phyloP scores from a whole-genome alignment of 2,888 invertebrate species.

The Schizotus pectinicornis region DNA sequence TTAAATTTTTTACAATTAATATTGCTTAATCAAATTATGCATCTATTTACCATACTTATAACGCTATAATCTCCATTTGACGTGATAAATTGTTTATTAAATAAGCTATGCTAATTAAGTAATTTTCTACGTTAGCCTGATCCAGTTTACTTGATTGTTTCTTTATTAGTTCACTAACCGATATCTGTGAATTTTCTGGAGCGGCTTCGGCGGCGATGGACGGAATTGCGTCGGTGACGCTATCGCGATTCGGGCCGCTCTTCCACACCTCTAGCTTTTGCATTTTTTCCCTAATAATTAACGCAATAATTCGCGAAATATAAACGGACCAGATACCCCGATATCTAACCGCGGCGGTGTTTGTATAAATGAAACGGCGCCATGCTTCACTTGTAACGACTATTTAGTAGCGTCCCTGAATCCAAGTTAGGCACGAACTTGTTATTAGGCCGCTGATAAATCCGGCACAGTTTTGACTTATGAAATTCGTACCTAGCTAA shows the following conservation, averaged over 20 bases:
- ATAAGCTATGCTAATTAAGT: too few relatives aligned
- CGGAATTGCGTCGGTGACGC: too few relatives aligned
- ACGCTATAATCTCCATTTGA: too few relatives aligned
- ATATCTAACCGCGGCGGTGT: conserved; percentile 54
- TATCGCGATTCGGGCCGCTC: not conserved
- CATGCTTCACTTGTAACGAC: conserved; percentile 59
- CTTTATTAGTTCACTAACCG: too few relatives aligned
- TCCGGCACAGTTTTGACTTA: conserved; percentile 50
- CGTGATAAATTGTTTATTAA: too few relatives aligned
- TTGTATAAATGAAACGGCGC: conserved; percentile 61
- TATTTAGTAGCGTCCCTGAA: conserved; percentile 57
- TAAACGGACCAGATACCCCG: conserved; percentile 34
- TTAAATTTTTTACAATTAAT: too few relatives aligned
- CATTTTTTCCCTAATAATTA: conserved; percentile 22
- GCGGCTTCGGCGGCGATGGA: too few relatives aligned
- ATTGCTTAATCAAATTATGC: too few relatives aligned
- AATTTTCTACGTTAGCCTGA: too few relatives aligned
- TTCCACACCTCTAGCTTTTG: conserved; percentile 11
- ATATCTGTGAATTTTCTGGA: too few relatives aligned
- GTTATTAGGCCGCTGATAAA: conserved; percentile 56
- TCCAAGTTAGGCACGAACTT: conserved; percentile 58
- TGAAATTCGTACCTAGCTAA: conserved; percentile 21
- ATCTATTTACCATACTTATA: too few relatives aligned
- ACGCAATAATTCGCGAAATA: conserved; percentile 32
- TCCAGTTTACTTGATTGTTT: too few relatives aligned